Percentiles rank a stretch among this genome's conserved stretches.
Evolutionary conservation across 2,113 vertebrate species (phyloP).

Genomic region (Amphiprion percula): DNA sequence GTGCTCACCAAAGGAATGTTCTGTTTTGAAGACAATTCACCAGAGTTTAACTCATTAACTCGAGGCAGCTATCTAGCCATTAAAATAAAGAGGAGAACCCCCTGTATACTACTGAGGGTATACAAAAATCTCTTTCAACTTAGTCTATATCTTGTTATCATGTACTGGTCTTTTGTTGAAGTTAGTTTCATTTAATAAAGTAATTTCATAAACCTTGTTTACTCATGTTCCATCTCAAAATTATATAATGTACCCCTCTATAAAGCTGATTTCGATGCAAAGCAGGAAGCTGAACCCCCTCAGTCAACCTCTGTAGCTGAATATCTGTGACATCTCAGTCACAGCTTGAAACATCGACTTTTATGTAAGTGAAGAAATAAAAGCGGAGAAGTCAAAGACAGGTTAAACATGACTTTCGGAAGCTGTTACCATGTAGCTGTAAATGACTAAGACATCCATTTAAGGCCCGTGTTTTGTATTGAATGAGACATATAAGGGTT

Average conservation of each 20-base stretch:
- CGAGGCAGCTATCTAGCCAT: constrained; percentile 14
- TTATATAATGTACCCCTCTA: not conserved
- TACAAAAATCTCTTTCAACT: not conserved
- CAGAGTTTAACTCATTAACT: constrained; percentile 44
- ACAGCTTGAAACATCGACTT: not conserved
- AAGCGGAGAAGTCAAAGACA: not conserved
- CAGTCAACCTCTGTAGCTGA: not conserved
- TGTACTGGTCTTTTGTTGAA: constrained; percentile 3
- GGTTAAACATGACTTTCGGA: too few species aligned
- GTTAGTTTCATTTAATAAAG: constrained; percentile 23
- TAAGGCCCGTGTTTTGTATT: too few species aligned
- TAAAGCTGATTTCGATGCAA: constrained; percentile 1
- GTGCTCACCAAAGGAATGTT: constrained; percentile 48
- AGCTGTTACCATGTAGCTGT: not conserved
- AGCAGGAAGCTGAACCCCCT: not conserved
- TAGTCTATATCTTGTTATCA: not conserved
- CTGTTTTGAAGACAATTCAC: constrained; percentile 30
- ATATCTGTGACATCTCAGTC: not conserved
- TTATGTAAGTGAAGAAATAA: not conserved
- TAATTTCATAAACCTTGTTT: constrained; percentile 17
- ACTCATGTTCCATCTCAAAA: not conserved
- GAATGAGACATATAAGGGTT: too few species aligned
- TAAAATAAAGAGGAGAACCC: constrained; percentile 36
- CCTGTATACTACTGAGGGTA: not conserved
- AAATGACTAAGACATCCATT: not conserved